A percentile compares a stretch with the other conserved stretches of the same genome.
Evolutionary conservation across 2,888 invertebrate species (phyloP).

Genomic region (Myopa testacea): DNA sequence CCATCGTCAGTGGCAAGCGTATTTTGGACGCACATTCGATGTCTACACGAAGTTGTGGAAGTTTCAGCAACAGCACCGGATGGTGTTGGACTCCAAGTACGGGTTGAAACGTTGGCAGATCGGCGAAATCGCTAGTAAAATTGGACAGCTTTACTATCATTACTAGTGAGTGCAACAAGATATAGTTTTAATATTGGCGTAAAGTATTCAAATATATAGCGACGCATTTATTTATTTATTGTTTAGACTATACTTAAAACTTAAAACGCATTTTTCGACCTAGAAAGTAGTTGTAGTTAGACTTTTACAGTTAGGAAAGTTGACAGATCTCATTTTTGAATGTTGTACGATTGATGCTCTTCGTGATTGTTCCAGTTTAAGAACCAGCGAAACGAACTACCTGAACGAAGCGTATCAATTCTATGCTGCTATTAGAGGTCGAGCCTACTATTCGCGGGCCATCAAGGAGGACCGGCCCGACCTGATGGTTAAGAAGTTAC

Average conservation of each 20-base stretch:
- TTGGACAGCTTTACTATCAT: constrained; percentile 98
- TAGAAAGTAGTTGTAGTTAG: no score
- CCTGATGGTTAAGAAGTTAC: constrained; percentile 95
- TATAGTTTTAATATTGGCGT: no score
- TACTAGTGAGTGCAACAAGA: constrained; percentile 83
- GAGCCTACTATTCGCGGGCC: constrained; percentile 94
- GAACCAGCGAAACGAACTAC: constrained; percentile 97
- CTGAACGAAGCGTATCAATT: constrained; percentile 96
- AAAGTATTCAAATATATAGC: no score
- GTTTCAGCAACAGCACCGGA: constrained; percentile 96
- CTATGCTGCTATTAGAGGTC: constrained; percentile 93
- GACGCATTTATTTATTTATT: no score
- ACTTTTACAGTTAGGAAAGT: no score
- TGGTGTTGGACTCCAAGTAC: constrained; percentile 90
- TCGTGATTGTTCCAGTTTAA: constrained; percentile 74
- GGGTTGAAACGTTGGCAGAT: constrained; percentile 98
- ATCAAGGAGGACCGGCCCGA: constrained; percentile 94
- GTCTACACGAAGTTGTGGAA: constrained; percentile 98
- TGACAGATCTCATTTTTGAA: no score
- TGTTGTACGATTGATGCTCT: not conserved
- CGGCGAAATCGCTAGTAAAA: constrained; percentile 98
- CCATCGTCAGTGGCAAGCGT: constrained; percentile 97
- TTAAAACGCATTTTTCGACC: no score
- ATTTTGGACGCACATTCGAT: constrained; percentile 96
- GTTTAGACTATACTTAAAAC: no score